Conservation (phyloP, 2,113 vertebrate species). For the Myotis davidii region DNA sequence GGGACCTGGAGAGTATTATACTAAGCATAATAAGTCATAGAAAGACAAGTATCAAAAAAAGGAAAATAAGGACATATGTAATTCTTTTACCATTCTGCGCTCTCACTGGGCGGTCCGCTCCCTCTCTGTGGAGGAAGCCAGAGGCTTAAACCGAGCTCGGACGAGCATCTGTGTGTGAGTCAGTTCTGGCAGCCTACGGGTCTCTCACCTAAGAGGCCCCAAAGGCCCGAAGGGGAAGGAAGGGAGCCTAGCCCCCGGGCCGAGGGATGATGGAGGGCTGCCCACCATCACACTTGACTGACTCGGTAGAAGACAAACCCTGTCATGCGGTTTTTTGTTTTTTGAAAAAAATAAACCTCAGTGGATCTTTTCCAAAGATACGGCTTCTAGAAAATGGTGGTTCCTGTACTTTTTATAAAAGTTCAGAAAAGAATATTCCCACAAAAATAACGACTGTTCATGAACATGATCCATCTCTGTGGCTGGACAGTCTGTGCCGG, state of each 20-base stretch:
- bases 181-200: neutral
- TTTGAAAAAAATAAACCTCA: slow-evolving; percentile 15
- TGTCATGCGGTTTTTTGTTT: neutral
- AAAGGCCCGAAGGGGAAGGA: neutral
- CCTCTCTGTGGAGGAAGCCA: neutral
- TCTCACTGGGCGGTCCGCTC: neutral
- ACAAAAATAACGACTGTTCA: neutral
- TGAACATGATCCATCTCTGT: neutral
- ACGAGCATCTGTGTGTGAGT: neutral
- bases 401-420: neutral
- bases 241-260: neutral
- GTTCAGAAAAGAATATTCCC: neutral
- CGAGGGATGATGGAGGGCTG: neutral
- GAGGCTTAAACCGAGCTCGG: neutral
- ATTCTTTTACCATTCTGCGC: too few relatives aligned
- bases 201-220: neutral
- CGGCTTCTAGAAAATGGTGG: neutral
- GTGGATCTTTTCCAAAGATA: slow-evolving; percentile 13
- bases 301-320: neutral
- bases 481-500: neutral
- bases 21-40: too few relatives aligned
- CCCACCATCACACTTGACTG: neutral
- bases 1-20: too few relatives aligned
- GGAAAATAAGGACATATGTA: too few relatives aligned
- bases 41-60: too few relatives aligned